Base-by-base conservation (phyloP, 2,797 vertebrate species). In the Muscicapa striata region DNA sequence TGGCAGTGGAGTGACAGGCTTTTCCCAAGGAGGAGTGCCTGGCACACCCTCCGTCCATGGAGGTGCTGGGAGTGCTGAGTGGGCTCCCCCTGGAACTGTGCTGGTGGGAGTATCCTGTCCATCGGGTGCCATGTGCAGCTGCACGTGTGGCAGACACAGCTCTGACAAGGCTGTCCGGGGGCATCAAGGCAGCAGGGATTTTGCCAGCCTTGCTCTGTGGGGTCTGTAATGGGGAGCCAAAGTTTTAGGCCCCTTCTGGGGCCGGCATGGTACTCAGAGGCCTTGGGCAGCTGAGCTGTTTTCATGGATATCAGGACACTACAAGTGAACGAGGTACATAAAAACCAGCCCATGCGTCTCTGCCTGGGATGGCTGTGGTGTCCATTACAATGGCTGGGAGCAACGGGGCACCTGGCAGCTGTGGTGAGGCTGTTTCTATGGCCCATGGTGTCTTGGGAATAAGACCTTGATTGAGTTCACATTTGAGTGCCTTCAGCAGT, bases 1-100 rank as follows among this genome's bases (percentile, higher is more conserved):
- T 0, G 1, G 79, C 16, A 26, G 29, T 0, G 1, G 51, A 30
- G 43, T 0, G 0, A 46, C 22, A 43, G 43, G 48, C 32, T 78
- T 24, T 24, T 30, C 15, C 24, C 6, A 12, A 24, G 34, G 15
- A 62, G 32, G 12, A 32, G 52, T 15, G 23, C 19, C 41, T 0
- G 2, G 67, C 72, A 86, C 15, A 18, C 2, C 30, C 2, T 3
- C n/a, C 10, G 62, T 13, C 41, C 7, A 1, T 4, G 70, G n/a
- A 8, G 36, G 0, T 2, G 13, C 26, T 6, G 20, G 32, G 40
- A 80, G 32, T 36, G 8, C 48, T 1, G 4, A 24, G 41, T 1
- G 36, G 11, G 36, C 13, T 55, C 9, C 20, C 23, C 10, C 18
- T 17, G 18, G 23, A 48, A 10, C 32, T 40, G 32, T 27, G 54